Base-by-base conservation (phyloP, 2,888 invertebrate species). In the Augochlorella aurata region DNA sequence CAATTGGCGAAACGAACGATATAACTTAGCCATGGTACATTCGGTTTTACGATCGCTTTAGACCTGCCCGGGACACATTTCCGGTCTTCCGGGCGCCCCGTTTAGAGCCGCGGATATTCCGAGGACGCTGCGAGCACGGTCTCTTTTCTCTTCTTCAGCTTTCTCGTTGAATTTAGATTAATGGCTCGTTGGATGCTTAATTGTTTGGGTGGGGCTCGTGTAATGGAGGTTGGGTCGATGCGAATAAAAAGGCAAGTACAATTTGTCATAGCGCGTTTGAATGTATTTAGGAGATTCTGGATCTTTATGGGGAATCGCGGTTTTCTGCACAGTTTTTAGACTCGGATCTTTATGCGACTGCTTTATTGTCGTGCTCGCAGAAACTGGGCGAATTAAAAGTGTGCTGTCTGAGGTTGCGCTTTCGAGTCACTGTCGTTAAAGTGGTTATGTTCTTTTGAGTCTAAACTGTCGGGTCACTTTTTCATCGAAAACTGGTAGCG, bases 1-100 rank as follows among this genome's bases (percentile, higher is more conserved):
- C 90, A 90, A 90, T 90, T 90, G 90, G 89, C 85, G 82, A 84
- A 75, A 85, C 87, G 86, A 87, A 79, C 88, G 87, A 38, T 63
- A 88, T 90, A 90, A 90, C 89, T 90, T 85, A 87, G 82, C 82
- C 81, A 73, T 67, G 74, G 78, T 75, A 74, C 84, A 72, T 82
- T 81, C 83, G 79, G 81, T 84, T 90, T 90, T 90, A 90, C 89
- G 90, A 88, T 79, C 86, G 81, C 29, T 74, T 74, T 65, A 63
- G 67, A 66, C 74, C 79, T 38, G 75, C 47, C 76, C 44, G 72
- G 81, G 81, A 76, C 79, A 82, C 71, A 67, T 24, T 76, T 70
- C 70, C 73, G 63, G 44, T 52, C n/a, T 75, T 47, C 47, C n/a
- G 16, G 14, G 21, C 38, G 12, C 21, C 14, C 61, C 71, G 73